Base-by-base conservation (phyloP, 2,113 vertebrate species). In the Spea bombifrons region DNA sequence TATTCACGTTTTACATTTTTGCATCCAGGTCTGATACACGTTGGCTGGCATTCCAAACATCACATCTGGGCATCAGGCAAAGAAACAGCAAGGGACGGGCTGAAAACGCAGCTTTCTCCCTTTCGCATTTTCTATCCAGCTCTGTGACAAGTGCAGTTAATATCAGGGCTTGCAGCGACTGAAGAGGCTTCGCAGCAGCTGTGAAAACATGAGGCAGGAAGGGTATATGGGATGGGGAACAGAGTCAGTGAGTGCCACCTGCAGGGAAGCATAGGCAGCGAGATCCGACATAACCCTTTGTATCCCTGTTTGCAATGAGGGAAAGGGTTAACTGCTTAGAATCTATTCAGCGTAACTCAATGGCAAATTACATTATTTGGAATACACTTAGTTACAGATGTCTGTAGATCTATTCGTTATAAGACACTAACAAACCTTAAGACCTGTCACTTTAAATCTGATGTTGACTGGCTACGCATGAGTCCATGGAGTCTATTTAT, bases 111-210 rank as follows among this genome's bases (percentile, higher is more conserved):
- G 77, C 45, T 73, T 47, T 73, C 57, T 66, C 73, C 15, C 52
- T 67, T 49, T 61, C 30, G 63, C 78, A 80, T 80, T 80, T 80
- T 75, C 47, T 43, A 61, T 64, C 45, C 55, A 66, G 59, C 74
- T 72, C 69, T 70, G 45, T 66, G 68, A 71, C 80, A 76, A 76
- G 55, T 76, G 73, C 70, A 76, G 68, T 81, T 72, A 75, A 61
- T 67, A 73, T 80, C 78, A 73, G 53, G 78, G 50, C 71, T 80
- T 68, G 44, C 65, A 50, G 64, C 64, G 47, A 80, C 64, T 80
- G 78, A 43, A 80, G 71, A 67, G 78, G 52, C n/a, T 80, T 74
- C 72, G 61, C 78, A 74, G 78, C 78, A 73, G 71, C 78, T 68
- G 71, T 47, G 63, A 68, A 66, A 73, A 74, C 66, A 68, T 67